These are phyloP conservation scores for Neolamprologus devosi DNA, from an alignment of 2,113 vertebrate genomes.

Conservation along the genomic window DNA sequence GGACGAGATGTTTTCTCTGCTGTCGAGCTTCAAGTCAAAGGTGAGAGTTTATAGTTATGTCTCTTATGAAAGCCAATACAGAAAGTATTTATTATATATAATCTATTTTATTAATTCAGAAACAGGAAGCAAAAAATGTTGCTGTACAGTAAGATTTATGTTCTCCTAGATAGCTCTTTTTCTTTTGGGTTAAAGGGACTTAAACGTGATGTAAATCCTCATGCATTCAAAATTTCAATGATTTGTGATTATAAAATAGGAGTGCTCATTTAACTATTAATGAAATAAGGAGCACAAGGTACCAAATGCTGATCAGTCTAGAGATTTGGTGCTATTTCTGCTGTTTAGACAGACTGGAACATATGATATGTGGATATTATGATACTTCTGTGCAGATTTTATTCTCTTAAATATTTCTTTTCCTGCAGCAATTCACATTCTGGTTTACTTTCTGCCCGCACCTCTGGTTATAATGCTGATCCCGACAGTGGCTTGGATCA, in stretches of 20 bases:
- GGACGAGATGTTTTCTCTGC: slow-evolving; percentile 21
- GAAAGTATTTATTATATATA: neutral
- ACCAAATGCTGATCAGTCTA: neutral
- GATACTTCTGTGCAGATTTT: neutral
- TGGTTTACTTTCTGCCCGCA: neutral
- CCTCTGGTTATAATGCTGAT: neutral
- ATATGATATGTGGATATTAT: neutral
- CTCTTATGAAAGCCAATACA: neutral
- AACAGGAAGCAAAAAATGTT: neutral
- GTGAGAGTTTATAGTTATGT: neutral
- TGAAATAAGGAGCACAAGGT: neutral
- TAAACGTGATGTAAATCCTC: fast-evolving
- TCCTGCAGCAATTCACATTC: neutral
- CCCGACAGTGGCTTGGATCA: neutral
- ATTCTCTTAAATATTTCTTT: neutral
- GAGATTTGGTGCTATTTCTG: neutral
- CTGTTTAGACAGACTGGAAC: neutral
- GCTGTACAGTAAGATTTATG: neutral
- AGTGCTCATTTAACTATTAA: neutral
- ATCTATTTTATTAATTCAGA: neutral
- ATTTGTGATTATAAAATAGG: fast-evolving
- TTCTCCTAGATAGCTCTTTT: neutral
- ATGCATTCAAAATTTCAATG: neutral
- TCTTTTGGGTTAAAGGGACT: neutral
- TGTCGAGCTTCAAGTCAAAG: slow-evolving; percentile 21